Evolutionary conservation across 2,113 vertebrate species (phyloP).

Genomic region (Onychostruthus taczanowskii): DNA sequence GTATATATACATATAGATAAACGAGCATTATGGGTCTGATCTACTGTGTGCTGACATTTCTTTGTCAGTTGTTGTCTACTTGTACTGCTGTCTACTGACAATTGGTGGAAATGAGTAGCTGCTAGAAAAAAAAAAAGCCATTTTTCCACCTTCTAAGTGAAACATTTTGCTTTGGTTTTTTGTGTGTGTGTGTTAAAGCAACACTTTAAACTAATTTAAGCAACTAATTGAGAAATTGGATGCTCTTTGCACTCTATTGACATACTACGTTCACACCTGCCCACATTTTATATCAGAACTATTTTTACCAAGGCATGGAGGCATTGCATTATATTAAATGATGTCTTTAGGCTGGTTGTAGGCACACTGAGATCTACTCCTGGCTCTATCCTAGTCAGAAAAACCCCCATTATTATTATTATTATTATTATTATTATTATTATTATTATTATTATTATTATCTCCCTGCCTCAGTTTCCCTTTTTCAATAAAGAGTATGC

Average conservation of each 20-base stretch:
- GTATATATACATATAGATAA: neutral
- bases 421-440: neutral
- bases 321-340: neutral
- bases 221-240: neutral
- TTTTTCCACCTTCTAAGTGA: neutral
- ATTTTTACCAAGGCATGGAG: neutral
- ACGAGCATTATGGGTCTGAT: neutral
- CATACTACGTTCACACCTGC: neutral
- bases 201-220: neutral
- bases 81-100: neutral
- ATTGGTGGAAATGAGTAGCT: neutral
- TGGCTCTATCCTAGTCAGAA: neutral
- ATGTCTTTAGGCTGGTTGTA: neutral
- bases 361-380: neutral
- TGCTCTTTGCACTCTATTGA: neutral
- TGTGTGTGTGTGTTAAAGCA: neutral
- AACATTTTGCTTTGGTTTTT: neutral
- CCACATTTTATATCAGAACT: neutral
- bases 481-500: neutral
- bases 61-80: neutral
- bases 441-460: neutral
- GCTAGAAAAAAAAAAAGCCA: neutral
- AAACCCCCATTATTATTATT: accelerated
- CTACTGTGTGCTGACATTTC: neutral
- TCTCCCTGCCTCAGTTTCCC: neutral